These are phyloP conservation scores for Falco columbarius DNA, from an alignment of 2,797 vertebrate genomes.

Conservation along the genomic window DNA sequence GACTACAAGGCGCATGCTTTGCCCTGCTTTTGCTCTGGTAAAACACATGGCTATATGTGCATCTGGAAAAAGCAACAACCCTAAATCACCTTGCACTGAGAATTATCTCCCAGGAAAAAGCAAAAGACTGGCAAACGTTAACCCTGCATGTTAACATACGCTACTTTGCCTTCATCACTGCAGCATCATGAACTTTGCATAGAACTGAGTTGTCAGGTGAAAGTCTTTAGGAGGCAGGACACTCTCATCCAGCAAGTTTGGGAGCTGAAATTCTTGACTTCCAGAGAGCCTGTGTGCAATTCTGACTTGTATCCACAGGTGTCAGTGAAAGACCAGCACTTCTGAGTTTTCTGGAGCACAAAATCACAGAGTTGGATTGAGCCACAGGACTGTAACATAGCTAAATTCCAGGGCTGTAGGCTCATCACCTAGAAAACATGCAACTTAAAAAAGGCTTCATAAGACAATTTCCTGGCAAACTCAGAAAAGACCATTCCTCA, in stretches of 20 bases:
- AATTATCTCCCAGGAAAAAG: neutral
- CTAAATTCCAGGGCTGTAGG: neutral
- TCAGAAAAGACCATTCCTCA: neutral
- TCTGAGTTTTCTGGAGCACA: neutral
- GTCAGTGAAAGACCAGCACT: constrained; percentile 32
- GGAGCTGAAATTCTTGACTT: neutral
- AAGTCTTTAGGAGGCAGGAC: neutral
- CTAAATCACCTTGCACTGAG: neutral
- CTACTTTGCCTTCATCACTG: neutral
- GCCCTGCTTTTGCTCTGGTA: neutral
- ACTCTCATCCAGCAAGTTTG: neutral
- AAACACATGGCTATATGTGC: neutral
- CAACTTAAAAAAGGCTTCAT: neutral
- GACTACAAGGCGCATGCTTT: neutral
- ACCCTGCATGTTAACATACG: neutral
- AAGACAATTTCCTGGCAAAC: neutral
- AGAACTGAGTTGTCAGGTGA: neutral
- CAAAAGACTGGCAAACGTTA: neutral
- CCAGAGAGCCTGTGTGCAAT: neutral
- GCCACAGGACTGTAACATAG: neutral
- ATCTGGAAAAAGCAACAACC: neutral
- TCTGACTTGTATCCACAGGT: constrained; percentile 28
- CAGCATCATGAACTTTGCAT: neutral
- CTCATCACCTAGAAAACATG: neutral
- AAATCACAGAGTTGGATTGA: rapidly evolving